phyloP scores from a whole-genome alignment of 2,113 vertebrate species.

The Heteronetta atricapilla region DNA sequence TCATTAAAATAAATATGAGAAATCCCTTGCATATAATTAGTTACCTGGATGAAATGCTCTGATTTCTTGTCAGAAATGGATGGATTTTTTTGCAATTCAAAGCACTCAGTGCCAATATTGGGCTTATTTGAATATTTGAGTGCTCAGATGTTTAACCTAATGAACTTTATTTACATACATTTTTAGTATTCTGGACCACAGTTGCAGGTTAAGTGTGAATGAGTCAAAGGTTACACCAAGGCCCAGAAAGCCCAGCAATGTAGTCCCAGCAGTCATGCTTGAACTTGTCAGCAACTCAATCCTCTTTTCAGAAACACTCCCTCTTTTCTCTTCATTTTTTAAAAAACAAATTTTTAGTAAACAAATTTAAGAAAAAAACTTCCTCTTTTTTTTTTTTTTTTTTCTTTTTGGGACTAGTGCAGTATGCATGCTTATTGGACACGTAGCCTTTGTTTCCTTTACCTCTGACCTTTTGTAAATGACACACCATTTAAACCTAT shows the following conservation, averaged over 20 bases:
- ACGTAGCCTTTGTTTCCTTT: background rate
- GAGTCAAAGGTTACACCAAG: background rate
- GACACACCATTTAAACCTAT: background rate
- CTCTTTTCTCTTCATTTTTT: background rate
- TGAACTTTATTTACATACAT: background rate
- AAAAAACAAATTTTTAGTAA: background rate
- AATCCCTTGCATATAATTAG: background rate
- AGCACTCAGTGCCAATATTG: background rate
- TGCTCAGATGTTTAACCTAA: background rate
- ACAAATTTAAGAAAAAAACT: fast-evolving
- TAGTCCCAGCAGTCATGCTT: background rate
- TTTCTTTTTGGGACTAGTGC: background rate
- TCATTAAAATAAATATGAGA: background rate
- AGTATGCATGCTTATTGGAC: background rate
- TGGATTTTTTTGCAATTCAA: background rate
- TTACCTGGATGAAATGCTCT: background rate
- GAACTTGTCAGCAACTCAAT: background rate
- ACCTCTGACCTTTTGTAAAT: background rate
- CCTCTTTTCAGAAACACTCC: background rate
- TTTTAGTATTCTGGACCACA: background rate
- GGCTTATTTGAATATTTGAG: background rate
- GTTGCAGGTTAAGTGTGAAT: background rate
- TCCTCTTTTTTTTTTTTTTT: background rate
- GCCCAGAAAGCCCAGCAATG: fast-evolving
- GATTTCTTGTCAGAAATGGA: background rate